Percentiles rank a stretch among this genome's conserved stretches.
phyloP scores from a whole-genome alignment of 2,797 vertebrate genomes.

The Muraenolepis orangiensis region DNA sequence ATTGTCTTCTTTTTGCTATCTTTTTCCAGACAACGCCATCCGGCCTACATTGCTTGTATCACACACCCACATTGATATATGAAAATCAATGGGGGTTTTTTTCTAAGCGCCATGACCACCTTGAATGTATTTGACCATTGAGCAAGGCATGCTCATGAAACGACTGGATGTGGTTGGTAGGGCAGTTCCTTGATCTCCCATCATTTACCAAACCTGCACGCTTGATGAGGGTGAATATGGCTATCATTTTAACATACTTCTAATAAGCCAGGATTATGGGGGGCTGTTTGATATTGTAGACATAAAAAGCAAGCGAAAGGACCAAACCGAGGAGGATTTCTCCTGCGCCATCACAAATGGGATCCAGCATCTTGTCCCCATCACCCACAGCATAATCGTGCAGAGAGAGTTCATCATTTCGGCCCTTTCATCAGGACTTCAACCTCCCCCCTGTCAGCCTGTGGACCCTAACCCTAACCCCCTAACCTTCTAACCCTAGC shows the following conservation, averaged over 20 bases:
- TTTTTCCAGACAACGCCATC: constrained; percentile 35
- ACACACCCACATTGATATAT: constrained; percentile 13
- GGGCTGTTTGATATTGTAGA: constrained; percentile 47
- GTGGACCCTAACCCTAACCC: too few species aligned
- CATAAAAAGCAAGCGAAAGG: constrained; percentile 33
- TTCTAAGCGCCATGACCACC: constrained; percentile 13
- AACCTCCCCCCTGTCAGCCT: too few species aligned
- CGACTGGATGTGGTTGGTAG: constrained; percentile 20
- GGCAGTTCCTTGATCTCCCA: constrained; percentile 26
- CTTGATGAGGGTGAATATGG: constrained; percentile 44
- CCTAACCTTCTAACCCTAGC: too few species aligned
- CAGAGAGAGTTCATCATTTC: too few species aligned
- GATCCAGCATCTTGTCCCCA: constrained; percentile 15
- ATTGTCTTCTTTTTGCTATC: constrained; percentile 25
- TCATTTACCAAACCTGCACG: constrained; percentile 30
- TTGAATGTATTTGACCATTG: constrained; percentile 25
- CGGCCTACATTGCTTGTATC: constrained; percentile 32
- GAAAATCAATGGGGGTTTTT: too few species aligned
- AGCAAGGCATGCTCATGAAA: constrained; percentile 42
- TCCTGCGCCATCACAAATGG: constrained; percentile 23
- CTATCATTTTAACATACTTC: constrained; percentile 33
- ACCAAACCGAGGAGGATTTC: constrained; percentile 20
- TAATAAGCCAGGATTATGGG: constrained; percentile 42
- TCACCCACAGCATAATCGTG: constrained; percentile 13
- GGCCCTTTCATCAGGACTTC: too few species aligned